Base-by-base conservation (phyloP, 2,113 vertebrate genomes). In the Prionailurus bengalensis region DNA sequence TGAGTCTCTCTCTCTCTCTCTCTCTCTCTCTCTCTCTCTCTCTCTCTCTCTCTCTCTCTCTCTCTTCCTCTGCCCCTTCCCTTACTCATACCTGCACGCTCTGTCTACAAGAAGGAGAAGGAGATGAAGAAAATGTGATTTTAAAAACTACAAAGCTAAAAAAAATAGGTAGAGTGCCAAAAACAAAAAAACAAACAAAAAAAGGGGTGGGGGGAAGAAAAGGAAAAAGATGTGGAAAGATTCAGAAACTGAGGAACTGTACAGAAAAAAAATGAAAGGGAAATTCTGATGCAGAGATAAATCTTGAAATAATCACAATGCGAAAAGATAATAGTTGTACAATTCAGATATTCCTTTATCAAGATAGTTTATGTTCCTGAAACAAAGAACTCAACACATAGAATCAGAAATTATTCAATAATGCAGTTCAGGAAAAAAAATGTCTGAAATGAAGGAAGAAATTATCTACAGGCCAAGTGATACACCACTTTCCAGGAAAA, bases 361-460 rank as follows among this genome's bases (percentile, higher is more conserved):
- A 87, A 16, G 5, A 74, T 80, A 66, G 14, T 63, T 82, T 85
- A 80, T 78, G 33, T 31, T 68, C 10, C 48, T 92, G 14, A 90
- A 36, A 5, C n/a, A 91, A 12, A 92, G 6, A 97, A 76, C 1
- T 58, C 16, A 93, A 51, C 14, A 83, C 36, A 65, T 58, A 86
- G 21, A 86, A 96, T 71, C 13, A 89, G 21, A 92, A 83, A 73
- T 65, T 97, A 88, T 71, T 85, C 42, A 96, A 11, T 91, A 36
- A 85, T 25, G 11, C 7, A 89, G 3, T 9, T 48, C 8, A 78
- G 68, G n/a, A 91, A 74, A 94, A 74, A 36, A 90, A 88, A 27
- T 19, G 1, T 36, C 31, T 61, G 8, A 61, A 87, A 55, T 61
- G 45, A 78, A 89, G 13, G 10, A 96, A 94, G 79, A 96, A 45